Percentiles rank a stretch among this genome's conserved stretches.
Evolutionary conservation across 1,140 invertebrate genomes (phyloP).

Genomic region (Leptoteleia sp.): DNA sequence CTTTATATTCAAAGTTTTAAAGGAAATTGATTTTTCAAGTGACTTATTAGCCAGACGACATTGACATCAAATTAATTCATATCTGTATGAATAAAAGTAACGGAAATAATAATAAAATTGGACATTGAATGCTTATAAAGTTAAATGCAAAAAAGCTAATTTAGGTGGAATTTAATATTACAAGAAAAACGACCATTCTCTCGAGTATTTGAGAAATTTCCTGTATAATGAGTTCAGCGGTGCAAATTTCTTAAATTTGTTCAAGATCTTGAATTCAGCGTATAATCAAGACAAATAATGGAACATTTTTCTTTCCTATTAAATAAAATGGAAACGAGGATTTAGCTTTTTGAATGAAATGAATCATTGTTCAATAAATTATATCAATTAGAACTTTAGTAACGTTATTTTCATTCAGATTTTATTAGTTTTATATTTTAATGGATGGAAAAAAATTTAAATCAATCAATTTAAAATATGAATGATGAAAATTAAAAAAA

Average conservation of each 20-base stretch:
- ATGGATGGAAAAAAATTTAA: no score
- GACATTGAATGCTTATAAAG: neutral
- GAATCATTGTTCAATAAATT: no score
- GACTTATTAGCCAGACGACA: neutral
- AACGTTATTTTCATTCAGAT: no score
- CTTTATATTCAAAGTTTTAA: neutral
- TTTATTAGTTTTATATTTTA: no score
- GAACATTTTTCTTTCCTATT: neutral
- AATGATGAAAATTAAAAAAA: no score
- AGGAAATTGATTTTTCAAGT: neutral
- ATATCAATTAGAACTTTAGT: no score
- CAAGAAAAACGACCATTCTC: conserved; percentile 11
- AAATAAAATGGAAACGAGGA: neutral
- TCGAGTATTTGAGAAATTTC: conserved; percentile 22
- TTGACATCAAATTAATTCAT: neutral
- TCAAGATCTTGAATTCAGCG: neutral
- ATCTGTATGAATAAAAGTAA: neutral
- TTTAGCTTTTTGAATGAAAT: no score
- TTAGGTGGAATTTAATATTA: conserved; percentile 26
- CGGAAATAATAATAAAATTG: neutral
- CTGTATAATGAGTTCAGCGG: conserved; percentile 3
- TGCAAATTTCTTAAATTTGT: conserved; percentile 18
- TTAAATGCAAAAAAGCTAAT: neutral
- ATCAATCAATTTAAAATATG: no score
- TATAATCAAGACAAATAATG: neutral